A percentile compares a stretch with the other conserved stretches of the same genome.
Evolutionary conservation across 2,797 vertebrate species (phyloP).

Genomic region (Periophthalmus magnuspinnatus): DNA sequence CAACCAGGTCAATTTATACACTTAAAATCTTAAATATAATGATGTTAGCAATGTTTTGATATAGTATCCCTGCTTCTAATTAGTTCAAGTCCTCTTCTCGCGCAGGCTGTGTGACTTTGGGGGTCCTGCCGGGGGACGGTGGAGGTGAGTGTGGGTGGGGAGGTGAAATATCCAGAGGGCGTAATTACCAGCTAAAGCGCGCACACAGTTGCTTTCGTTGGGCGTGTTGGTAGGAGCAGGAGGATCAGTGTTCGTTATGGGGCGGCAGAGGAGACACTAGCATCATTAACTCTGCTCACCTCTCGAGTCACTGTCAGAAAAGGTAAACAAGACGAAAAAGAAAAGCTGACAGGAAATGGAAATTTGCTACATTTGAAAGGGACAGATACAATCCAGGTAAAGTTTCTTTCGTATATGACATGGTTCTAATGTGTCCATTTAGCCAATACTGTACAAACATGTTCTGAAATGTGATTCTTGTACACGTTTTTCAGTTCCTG

Average conservation of each 20-base stretch:
- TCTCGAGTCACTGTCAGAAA: constrained; percentile 47
- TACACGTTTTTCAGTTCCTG: no score
- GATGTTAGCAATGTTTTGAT: background rate
- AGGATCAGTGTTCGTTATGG: constrained; percentile 55
- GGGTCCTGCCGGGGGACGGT: constrained; percentile 19
- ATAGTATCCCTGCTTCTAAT: constrained; percentile 60
- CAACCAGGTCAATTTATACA: no score
- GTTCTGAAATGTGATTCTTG: no score
- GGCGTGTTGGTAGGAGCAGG: constrained; percentile 56
- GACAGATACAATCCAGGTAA: background rate
- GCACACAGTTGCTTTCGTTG: constrained; percentile 22
- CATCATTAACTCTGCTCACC: constrained; percentile 73
- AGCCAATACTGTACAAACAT: no score
- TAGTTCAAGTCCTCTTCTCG: constrained; percentile 46
- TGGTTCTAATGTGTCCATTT: no score
- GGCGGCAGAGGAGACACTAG: constrained; percentile 36
- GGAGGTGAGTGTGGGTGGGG: constrained; percentile 8
- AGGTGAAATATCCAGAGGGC: constrained; percentile 51
- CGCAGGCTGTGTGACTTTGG: constrained; percentile 36
- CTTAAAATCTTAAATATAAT: no score
- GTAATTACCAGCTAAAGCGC: constrained; percentile 64
- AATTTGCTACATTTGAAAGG: background rate
- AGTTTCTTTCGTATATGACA: background rate
- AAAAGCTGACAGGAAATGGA: constrained; percentile 2
- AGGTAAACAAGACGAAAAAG: constrained; percentile 55